These are phyloP conservation scores for Tyrannus savana DNA, from an alignment of 2,113 vertebrate genomes.

Conservation along the genomic window DNA sequence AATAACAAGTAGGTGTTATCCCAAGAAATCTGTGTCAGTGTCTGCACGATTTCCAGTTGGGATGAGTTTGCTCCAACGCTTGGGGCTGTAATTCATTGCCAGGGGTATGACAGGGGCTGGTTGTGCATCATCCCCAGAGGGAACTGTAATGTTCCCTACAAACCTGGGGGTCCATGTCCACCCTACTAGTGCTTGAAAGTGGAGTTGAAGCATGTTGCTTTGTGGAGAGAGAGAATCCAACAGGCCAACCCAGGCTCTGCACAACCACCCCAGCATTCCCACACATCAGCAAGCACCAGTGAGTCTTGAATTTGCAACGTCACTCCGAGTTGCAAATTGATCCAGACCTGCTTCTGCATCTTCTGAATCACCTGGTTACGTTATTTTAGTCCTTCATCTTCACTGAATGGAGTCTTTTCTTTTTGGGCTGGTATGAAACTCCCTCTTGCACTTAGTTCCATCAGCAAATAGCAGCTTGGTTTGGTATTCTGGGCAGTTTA, in stretches of 20 bases:
- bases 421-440: not conserved
- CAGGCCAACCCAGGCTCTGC: not conserved
- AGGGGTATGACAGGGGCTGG: not conserved
- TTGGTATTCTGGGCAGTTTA: not conserved
- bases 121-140: not conserved
- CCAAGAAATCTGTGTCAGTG: not conserved
- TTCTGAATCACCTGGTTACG: not conserved
- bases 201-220: not conserved
- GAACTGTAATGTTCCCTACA: not conserved
- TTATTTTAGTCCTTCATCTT: not conserved
- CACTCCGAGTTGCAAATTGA: not conserved
- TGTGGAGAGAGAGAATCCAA: not conserved
- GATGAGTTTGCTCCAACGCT: not conserved
- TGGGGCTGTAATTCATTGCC: not conserved
- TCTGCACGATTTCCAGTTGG: conserved; percentile 23
- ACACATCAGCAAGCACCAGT: not conserved
- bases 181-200: not conserved
- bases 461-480: not conserved
- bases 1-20: not conserved
- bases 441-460: not conserved
- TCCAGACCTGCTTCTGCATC: not conserved
- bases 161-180: not conserved
- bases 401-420: not conserved
- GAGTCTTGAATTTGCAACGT: not conserved
- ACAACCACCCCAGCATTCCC: not conserved